A percentile compares a stretch with the other conserved stretches of the same genome.
Conservation (phyloP, 2,888 invertebrate species). For the Dusona sp. region DNA sequence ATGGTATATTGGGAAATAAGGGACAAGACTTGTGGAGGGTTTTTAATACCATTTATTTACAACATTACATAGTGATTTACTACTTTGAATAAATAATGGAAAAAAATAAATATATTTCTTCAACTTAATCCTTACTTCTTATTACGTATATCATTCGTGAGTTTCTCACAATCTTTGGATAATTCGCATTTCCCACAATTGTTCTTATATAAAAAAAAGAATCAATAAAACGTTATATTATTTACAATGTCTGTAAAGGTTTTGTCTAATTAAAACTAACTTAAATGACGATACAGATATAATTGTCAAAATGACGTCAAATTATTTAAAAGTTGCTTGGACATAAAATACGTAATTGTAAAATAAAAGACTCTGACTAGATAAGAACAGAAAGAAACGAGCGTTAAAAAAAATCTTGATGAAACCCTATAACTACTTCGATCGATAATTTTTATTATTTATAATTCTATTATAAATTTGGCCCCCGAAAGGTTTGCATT, state of each 20-base stretch:
- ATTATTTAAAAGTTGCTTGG: neutral
- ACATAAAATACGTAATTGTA: constrained; percentile 23
- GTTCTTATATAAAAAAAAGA: neutral
- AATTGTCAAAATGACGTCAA: neutral
- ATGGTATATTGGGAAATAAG: neutral
- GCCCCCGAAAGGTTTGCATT: neutral
- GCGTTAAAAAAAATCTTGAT: neutral
- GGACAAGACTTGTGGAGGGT: neutral
- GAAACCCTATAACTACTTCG: constrained; percentile 26
- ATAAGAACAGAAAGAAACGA: constrained; percentile 22
- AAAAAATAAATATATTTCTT: constrained; percentile 8
- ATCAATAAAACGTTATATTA: constrained; percentile 1
- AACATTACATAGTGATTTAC: constrained; percentile 66
- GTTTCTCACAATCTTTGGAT: constrained; percentile 29
- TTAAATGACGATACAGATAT: neutral
- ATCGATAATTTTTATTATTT: neutral
- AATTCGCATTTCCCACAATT: constrained; percentile 16
- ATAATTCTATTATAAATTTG: constrained; percentile 1
- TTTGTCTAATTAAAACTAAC: neutral
- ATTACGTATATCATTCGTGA: neutral
- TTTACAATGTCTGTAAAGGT: neutral
- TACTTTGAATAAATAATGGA: constrained; percentile 49
- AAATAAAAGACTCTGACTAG: constrained; percentile 58
- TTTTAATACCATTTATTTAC: constrained; percentile 72
- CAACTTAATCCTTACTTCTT: neutral